phyloP scores from a whole-genome alignment of 2,888 invertebrate genomes.

The Melanchra persicariae region DNA sequence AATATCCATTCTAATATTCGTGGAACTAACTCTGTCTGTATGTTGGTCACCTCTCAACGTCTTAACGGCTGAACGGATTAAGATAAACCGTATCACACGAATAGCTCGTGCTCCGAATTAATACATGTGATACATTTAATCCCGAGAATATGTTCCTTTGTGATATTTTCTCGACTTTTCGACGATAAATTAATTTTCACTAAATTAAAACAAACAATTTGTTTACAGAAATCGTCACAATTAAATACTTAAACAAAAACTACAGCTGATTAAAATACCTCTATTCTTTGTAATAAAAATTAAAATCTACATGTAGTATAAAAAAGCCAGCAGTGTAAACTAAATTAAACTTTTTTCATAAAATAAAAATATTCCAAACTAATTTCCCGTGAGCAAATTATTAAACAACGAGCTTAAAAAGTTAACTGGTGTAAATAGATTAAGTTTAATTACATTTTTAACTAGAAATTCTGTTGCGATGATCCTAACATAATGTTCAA shows the following conservation, averaged over 20 bases:
- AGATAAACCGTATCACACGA: no score
- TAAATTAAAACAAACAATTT: no score
- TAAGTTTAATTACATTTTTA: constrained; percentile 40
- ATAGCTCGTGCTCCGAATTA: no score
- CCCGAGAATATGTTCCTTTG: no score
- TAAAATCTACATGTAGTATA: neutral
- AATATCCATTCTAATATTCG: no score
- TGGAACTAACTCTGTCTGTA: no score
- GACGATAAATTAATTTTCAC: no score
- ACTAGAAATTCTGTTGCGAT: constrained; percentile 18
- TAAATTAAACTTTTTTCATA: constrained; percentile 36
- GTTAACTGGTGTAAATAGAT: constrained; percentile 16
- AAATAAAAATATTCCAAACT: constrained; percentile 28
- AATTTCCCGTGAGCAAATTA: constrained; percentile 24
- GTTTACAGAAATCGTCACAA: neutral
- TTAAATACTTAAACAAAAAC: no score
- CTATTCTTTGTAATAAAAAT: neutral
- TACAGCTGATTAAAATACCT: constrained; percentile 6
- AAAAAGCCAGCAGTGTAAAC: neutral
- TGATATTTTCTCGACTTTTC: no score
- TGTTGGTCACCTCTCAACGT: no score
- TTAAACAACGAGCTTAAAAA: constrained; percentile 15
- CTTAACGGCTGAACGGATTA: no score
- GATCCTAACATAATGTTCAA: neutral
- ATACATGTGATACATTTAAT: no score